phyloP scores from a whole-genome alignment of 2,888 invertebrate genomes.

The Acanthosepion esculentum region DNA sequence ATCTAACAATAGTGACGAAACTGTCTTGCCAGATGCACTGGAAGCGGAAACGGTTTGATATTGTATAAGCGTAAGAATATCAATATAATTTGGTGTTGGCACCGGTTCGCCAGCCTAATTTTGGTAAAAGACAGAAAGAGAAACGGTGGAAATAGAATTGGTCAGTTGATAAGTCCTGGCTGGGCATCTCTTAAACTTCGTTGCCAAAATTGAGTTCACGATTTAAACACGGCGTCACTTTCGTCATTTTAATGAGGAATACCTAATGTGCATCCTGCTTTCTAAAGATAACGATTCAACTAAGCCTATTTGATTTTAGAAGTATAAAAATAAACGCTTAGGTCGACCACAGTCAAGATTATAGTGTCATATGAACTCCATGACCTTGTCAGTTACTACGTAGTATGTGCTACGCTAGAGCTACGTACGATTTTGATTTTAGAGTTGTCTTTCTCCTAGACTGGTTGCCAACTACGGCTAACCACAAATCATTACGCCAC shows the following conservation, averaged over 20 bases:
- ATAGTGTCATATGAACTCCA: too few species aligned
- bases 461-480: too few species aligned
- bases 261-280: not conserved
- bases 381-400: too few species aligned
- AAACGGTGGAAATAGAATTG: not conserved
- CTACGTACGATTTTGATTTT: too few species aligned
- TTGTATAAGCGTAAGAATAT: not conserved
- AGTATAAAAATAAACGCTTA: too few species aligned
- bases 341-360: too few species aligned
- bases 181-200: not conserved
- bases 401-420: too few species aligned
- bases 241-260: not conserved
- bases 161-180: conserved; percentile 2
- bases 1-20: not conserved
- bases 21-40: not conserved
- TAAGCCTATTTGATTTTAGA: not conserved
- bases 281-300: not conserved
- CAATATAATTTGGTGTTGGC: not conserved
- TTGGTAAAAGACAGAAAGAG: not conserved
- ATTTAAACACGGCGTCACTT: not conserved
- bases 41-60: not conserved
- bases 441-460: too few species aligned
- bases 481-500: too few species aligned
- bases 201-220: not conserved
- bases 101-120: not conserved